Conservation (phyloP, 1,140 invertebrate genomes). For the Adelges cooleyi region DNA sequence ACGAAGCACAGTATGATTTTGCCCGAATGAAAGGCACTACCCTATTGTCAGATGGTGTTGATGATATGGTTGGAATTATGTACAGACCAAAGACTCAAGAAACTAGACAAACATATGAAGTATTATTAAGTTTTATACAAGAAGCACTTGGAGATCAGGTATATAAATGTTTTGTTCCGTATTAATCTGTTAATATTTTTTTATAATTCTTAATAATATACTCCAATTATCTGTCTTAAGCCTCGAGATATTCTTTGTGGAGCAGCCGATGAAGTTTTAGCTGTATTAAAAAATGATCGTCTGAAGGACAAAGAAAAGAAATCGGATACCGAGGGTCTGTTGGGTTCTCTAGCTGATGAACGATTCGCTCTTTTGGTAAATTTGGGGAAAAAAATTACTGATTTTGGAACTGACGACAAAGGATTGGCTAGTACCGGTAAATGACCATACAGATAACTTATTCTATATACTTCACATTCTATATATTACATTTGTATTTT, state of each 20-base stretch:
- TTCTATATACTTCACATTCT: no score
- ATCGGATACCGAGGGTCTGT: slow-evolving; percentile 75
- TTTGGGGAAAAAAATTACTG: slow-evolving; percentile 95
- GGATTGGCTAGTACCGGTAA: slow-evolving; percentile 41
- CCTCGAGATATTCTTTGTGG: slow-evolving; percentile 93
- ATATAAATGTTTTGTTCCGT: slow-evolving; percentile 13
- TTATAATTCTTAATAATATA: background rate
- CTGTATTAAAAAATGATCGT: slow-evolving; percentile 89
- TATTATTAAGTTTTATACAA: slow-evolving; percentile 91
- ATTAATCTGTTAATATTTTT: no score
- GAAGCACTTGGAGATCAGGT: slow-evolving; percentile 92
- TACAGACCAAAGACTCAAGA: slow-evolving; percentile 97
- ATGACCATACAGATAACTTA: no score
- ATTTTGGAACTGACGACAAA: slow-evolving; percentile 81
- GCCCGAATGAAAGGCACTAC: slow-evolving; percentile 79
- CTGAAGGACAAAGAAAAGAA: slow-evolving; percentile 90
- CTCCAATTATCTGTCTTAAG: slow-evolving; percentile 36
- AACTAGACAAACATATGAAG: slow-evolving; percentile 93
- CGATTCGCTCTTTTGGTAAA: slow-evolving; percentile 90
- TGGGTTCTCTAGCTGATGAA: slow-evolving; percentile 86
- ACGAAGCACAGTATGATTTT: slow-evolving; percentile 85
- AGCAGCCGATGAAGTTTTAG: slow-evolving; percentile 94
- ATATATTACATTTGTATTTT: no score
- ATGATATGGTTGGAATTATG: slow-evolving; percentile 85
- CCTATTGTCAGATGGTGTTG: slow-evolving; percentile 73